A percentile compares a stretch with the other conserved stretches of the same genome.
These are phyloP conservation scores for Sphaerophoria rueppellii DNA, from an alignment of 2,888 invertebrate species.

Conservation along the genomic window DNA sequence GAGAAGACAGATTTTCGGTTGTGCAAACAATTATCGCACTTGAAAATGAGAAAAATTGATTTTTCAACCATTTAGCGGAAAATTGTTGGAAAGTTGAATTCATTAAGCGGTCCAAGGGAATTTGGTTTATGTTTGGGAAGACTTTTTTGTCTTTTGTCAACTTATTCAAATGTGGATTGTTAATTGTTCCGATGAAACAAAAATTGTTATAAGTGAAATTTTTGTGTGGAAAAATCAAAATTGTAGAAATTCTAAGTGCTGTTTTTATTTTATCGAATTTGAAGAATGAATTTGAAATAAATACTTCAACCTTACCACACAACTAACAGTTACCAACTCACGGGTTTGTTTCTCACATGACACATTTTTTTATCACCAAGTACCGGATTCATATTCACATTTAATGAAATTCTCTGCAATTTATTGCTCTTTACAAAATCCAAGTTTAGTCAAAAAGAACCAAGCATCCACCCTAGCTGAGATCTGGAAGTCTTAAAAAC, in stretches of 20 bases:
- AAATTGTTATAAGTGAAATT: no score
- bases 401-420: constrained; percentile 52
- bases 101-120: constrained; percentile 24
- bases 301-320: neutral
- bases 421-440: constrained; percentile 38
- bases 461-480: constrained; percentile 19
- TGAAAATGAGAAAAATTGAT: constrained; percentile 61
- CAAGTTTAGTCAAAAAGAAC: neutral
- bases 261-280: no score
- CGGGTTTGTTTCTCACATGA: constrained; percentile 25
- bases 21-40: constrained; percentile 53
- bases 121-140: constrained; percentile 1
- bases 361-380: constrained; percentile 51
- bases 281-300: no score
- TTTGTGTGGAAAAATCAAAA: no score
- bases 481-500: constrained; percentile 41
- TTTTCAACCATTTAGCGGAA: constrained; percentile 57
- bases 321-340: neutral
- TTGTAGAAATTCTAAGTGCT: no score
- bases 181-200: no score
- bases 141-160: neutral
- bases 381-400: neutral
- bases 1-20: constrained; percentile 56
- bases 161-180: no score
- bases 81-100: constrained; percentile 49